Base-by-base conservation (phyloP, 1,140 invertebrate species). In the Triops longicaudatus region DNA sequence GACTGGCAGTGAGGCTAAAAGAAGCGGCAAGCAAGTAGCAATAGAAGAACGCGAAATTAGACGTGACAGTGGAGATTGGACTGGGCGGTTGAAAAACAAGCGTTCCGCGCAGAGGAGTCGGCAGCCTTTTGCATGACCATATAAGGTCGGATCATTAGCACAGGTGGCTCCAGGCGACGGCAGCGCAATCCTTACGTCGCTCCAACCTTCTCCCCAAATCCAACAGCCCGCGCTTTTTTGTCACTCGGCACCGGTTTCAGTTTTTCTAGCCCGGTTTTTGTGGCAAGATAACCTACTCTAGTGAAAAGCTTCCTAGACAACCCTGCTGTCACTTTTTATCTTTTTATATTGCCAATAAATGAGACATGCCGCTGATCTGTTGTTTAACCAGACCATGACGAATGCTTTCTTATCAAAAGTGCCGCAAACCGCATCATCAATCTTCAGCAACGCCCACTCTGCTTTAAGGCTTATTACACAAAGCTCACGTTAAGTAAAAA, bases 321-420 rank as follows among this genome's bases (percentile, higher is more conserved):
- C 31, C 2, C 7, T 2, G 31, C 50, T 63, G n/a, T 63, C 50
- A 63, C 50, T 63, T 63, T 63, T 63, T 63, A n/a, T 63, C 50
- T 63, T 63, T 63, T 63, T 63, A n/a, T 63, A 63, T 63, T 63
- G 50, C 3, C 50, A 63, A 63, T 63, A 63, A 63, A 63, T 63
- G 50, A 63, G 50, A 63, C 50, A 63, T 63, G 50, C 50, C 50
- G 50, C 50, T 63, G 50, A 63, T 63, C 50, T 63, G 50, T 63
- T 63, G 50, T 63, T 63, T 63, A 63, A 63, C 50, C 50, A 63
- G n/a, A 63, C 50, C 50, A 63, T 22, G 50, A 63, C 50, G 50
- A 63, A 63, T 63, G 50, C 50, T 63, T 63, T n/a, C 50, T 22
- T 63, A 63, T 10, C 50, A 17, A 63, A 63, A 14, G 44, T 63